Conservation (phyloP, 2,797 vertebrate genomes). For the Cottoperca gobio region DNA sequence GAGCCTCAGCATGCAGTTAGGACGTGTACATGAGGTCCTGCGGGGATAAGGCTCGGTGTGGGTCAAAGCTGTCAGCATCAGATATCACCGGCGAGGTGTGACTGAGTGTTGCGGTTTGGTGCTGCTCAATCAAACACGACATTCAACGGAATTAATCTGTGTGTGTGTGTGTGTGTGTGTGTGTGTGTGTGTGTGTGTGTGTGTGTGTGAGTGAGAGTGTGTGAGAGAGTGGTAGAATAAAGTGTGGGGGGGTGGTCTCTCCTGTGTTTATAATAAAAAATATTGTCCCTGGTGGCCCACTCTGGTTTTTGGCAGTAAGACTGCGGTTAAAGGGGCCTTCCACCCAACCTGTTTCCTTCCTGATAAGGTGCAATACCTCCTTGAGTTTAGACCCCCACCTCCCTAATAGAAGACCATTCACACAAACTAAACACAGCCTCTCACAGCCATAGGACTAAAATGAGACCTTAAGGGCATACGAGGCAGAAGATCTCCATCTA, state of each 20-base stretch:
- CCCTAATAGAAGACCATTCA: conserved; percentile 17
- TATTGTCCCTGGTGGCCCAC: conserved; percentile 31
- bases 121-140: conserved; percentile 56
- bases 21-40: conserved; percentile 19
- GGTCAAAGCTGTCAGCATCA: conserved; percentile 69
- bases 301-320: conserved; percentile 43
- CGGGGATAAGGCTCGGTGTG: conserved; percentile 34
- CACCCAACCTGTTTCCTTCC: conserved; percentile 75
- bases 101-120: conserved; percentile 55
- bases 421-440: not conserved
- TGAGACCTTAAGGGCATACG: not conserved
- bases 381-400: conserved; percentile 25
- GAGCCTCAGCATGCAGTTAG: conserved; percentile 14
- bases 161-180: not conserved
- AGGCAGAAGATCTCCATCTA: conserved; percentile 67
- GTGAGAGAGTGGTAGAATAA: conserved; percentile 4
- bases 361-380: conserved; percentile 73
- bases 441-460: not conserved
- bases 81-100: conserved; percentile 60
- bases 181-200: not conserved
- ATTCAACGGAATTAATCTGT: conserved; percentile 30
- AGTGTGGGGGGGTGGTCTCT: not conserved
- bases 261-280: conserved; percentile 58
- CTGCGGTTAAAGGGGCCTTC: conserved; percentile 43
- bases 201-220: conserved; percentile 3